These are phyloP conservation scores for Copsychus sechellarum DNA, from an alignment of 2,113 vertebrate genomes.

Conservation along the genomic window DNA sequence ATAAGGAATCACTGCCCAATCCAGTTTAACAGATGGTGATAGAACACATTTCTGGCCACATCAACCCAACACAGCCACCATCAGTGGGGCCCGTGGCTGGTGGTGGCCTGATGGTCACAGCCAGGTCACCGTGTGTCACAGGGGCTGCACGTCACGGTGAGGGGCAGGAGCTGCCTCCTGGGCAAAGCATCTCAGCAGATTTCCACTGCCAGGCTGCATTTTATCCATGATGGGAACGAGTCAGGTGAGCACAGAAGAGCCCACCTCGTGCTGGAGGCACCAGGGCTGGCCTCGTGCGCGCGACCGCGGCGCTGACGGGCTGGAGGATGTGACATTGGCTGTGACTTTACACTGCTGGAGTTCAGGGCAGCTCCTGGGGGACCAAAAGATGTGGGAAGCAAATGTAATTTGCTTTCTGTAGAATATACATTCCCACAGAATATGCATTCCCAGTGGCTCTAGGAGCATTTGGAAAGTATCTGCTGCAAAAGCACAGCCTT, in stretches of 20 bases:
- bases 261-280: neutral
- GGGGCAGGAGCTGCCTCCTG: neutral
- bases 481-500: neutral
- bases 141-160: accelerated
- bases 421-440: neutral
- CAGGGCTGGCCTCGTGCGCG: accelerated
- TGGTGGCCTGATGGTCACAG: neutral
- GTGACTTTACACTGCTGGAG: neutral
- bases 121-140: accelerated
- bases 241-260: neutral
- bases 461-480: neutral
- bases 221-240: neutral
- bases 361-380: neutral
- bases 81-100: neutral
- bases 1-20: no score
- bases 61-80: neutral
- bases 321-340: neutral
- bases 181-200: neutral
- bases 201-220: neutral
- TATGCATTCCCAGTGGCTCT: neutral
- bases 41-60: no score
- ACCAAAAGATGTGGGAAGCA: neutral
- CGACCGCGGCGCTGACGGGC: no score
- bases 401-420: neutral
- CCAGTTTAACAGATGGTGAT: no score